These are phyloP conservation scores for Crambe crambe DNA, from an alignment of 37 sponge, comb jelly and placozoan species.

Conservation along the genomic window DNA sequence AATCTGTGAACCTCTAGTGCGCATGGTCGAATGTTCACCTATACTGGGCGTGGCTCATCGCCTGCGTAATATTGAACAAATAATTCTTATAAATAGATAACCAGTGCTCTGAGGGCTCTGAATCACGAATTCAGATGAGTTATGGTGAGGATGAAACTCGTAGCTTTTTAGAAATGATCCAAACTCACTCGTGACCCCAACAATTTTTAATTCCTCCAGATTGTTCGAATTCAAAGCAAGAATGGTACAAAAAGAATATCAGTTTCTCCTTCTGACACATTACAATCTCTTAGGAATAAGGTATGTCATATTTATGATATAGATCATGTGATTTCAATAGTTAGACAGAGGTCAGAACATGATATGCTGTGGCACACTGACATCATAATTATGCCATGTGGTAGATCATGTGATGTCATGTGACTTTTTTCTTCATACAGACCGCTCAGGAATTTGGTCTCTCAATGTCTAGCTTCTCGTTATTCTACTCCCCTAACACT, in stretches of 20 bases:
- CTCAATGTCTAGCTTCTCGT: constrained; percentile 14
- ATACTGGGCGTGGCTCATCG: neutral
- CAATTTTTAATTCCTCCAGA: constrained; percentile 33
- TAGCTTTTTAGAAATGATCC: too few relatives aligned
- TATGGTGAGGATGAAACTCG: too few relatives aligned
- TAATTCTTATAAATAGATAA: constrained; percentile 1
- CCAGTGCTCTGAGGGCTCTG: neutral
- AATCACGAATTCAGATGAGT: neutral
- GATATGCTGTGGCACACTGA: neutral
- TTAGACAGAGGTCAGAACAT: neutral
- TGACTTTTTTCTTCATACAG: neutral
- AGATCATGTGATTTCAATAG: constrained; percentile 4
- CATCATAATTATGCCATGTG: neutral
- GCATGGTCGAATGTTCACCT: neutral
- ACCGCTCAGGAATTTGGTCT: constrained; percentile 23
- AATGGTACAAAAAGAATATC: constrained; percentile 83
- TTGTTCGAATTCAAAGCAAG: constrained; percentile 75
- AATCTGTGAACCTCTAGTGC: too few relatives aligned
- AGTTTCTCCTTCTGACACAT: constrained; percentile 32
- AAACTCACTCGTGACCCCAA: too few relatives aligned
- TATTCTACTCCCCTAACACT: constrained; percentile 24
- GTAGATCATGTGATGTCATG: neutral
- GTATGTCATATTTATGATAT: too few relatives aligned
- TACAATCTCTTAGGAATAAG: constrained; percentile 50
- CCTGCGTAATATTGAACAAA: neutral